Base-by-base conservation (phyloP, 2,113 vertebrate species). In the Amphilophus citrinellus region DNA sequence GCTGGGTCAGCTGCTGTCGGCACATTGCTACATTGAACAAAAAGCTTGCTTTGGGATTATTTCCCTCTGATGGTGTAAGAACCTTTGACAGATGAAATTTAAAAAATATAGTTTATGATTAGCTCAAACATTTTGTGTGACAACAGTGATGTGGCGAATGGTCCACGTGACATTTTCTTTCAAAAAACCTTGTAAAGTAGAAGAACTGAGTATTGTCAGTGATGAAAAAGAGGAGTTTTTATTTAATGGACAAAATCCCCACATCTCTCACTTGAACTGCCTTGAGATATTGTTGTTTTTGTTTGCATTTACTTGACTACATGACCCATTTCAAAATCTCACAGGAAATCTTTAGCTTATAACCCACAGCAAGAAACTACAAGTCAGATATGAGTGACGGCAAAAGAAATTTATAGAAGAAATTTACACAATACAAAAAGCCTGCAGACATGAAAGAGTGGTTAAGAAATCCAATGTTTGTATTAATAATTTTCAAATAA, bases 151-250 rank as follows among this genome's bases (percentile, higher is more conserved):
- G 10, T 53, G 20, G 60, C 18, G 39, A 88, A 22, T 63, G 27
- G 59, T 50, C 32, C 61, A 78, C 32, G 63, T 15, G 24, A 79
- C 61, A 35, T 80, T 76, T 87, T 61, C 35, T 59, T 79, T 65
- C 42, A 1, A 24, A 58, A 84, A 84, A 88, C 86, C 93, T 91
- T 91, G 88, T 89, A 93, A 96, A 96, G 95, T 92, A 95, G 94
- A 96, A 95, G 93, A 95, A 96, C 93, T 93, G 94, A 96, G 95
- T 95, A 93, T 93, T 90, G 82, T 91, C 42, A 79, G 75, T 84
- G 84, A 94, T 61, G 65, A 91, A 84, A 32, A 87, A 57, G 8
- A 61, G 8, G 5, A 71, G 7, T 76, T 73, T 57, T 62, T 53
- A 37, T 62, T 37, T 39, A 35, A 58, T 15, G n/a, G 32, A 79